These are phyloP conservation scores for Psix sp. DNA, from an alignment of 1,140 invertebrate genomes.

Conservation along the genomic window DNA sequence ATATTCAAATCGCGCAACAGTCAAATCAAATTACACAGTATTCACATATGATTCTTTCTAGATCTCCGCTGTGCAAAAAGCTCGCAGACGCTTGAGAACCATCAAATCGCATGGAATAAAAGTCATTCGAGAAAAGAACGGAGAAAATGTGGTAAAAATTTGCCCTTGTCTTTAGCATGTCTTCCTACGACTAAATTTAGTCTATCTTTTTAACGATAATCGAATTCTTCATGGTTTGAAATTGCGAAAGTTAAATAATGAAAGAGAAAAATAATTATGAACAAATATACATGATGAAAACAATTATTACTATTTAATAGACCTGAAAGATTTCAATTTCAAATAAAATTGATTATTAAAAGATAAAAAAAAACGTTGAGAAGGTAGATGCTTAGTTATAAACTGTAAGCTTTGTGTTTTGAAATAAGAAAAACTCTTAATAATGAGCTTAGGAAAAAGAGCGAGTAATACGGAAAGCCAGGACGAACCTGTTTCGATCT, in stretches of 20 bases:
- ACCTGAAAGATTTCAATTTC: too few relatives aligned
- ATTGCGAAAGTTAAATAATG: too few relatives aligned
- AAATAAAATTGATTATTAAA: too few relatives aligned
- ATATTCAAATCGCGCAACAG: background rate
- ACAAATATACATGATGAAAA: too few relatives aligned
- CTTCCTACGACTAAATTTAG: too few relatives aligned
- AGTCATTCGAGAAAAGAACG: slow-evolving; percentile 56
- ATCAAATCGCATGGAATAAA: slow-evolving; percentile 76
- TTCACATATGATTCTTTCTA: slow-evolving; percentile 17
- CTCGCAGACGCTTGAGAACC: slow-evolving; percentile 73
- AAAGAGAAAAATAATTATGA: too few relatives aligned
- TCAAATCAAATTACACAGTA: too few relatives aligned
- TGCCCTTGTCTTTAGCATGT: too few relatives aligned
- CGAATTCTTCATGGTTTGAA: too few relatives aligned
- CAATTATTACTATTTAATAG: too few relatives aligned
- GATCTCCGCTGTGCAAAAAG: slow-evolving; percentile 71
- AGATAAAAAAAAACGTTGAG: slow-evolving; percentile 2
- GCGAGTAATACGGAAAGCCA: slow-evolving; percentile 64
- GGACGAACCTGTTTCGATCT: slow-evolving; percentile 66
- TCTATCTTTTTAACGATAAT: too few relatives aligned
- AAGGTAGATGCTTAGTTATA: slow-evolving; percentile 14
- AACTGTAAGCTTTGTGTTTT: slow-evolving; percentile 30
- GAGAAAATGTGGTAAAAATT: slow-evolving; percentile 15
- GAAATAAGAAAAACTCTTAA: slow-evolving; percentile 52
- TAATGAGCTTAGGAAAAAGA: slow-evolving; percentile 69